phyloP scores from a whole-genome alignment of 2,888 invertebrate genomes.

The Pterostichus niger region DNA sequence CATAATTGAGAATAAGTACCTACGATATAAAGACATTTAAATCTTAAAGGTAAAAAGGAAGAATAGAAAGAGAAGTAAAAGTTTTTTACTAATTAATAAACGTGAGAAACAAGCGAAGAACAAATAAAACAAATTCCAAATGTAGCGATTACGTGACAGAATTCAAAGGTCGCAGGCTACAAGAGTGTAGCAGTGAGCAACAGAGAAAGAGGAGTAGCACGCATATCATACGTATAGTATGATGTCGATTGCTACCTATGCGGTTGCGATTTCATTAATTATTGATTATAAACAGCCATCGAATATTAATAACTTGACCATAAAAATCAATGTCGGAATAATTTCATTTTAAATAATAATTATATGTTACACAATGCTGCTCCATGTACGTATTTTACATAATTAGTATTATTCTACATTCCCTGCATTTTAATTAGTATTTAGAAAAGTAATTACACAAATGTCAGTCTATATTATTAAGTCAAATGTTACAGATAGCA shows the following conservation, averaged over 20 bases:
- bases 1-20: not conserved
- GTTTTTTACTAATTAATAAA: constrained; percentile 49
- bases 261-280: constrained; percentile 55
- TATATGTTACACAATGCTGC: constrained; percentile 29
- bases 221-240: constrained; percentile 4
- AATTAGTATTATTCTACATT: constrained; percentile 23
- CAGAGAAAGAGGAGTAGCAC: not conserved
- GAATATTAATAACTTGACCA: constrained; percentile 45
- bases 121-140: constrained; percentile 65
- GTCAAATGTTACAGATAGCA: not conserved
- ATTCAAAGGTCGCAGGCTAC: constrained; percentile 57
- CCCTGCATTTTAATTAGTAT: not conserved
- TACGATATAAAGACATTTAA: not conserved
- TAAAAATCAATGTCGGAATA: constrained; percentile 62
- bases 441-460: not conserved
- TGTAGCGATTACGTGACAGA: constrained; percentile 60
- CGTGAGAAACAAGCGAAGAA: constrained; percentile 65
- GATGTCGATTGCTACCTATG: constrained; percentile 21
- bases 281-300: constrained; percentile 59
- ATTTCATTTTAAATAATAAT: constrained; percentile 53
- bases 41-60: not conserved
- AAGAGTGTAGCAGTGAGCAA: not conserved
- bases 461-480: not conserved
- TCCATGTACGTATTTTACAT: constrained; percentile 4
- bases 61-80: not conserved